Evolutionary conservation across 2,797 vertebrate species (phyloP), one percentile per base, ranked within the genome.

Genomic region (Aphelocoma californica): DNA sequence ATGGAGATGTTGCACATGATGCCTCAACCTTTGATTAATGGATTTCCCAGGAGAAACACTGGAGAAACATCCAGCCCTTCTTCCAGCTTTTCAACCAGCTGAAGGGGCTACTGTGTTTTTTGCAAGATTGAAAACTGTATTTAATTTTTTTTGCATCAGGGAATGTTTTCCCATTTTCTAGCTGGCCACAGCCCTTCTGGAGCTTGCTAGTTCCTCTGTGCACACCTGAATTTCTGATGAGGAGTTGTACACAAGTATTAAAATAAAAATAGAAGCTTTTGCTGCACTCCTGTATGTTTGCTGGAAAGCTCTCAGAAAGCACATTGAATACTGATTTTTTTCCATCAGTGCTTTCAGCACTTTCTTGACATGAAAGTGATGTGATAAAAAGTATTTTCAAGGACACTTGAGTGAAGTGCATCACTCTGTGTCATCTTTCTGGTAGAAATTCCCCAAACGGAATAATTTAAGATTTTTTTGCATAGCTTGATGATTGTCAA

Each of bases 401-500:
- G 91, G 96, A 79, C 91, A 61, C 75, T 94, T 75, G 82, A 93
- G 50, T 2, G 18, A 93, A 96, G 70, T 88, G 62, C 85, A 96
- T 95, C 91, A 66, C 47, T 83, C 87, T 75, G 47, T 96, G 92
- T 90, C 87, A 93, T 92, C 87, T 94, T 93, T 78, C 87, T 21
- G 23, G 73, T 12, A 78, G 65, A 94, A 93, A 90, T 69, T 93
- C 81, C 81, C 85, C 58, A 84, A 92, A 91, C 0, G 1, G 91
- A 96, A 86, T 91, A 92, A 88, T 86, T 92, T 58, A 77, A 67
- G 56, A 7, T 44, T 79, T 81, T 81, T 96, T 84, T 15, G 5
- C 54, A 25, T 47, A 50, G 42, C 65, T 64, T 83, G 82, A 48
- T 81, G 62, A 34, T 72, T 91, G 65, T 28, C 70, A 82, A 66